A percentile compares a stretch with the other conserved stretches of the same genome.
phyloP scores from a whole-genome alignment of 2,797 vertebrate genomes.

The Cichlasoma orientale region DNA sequence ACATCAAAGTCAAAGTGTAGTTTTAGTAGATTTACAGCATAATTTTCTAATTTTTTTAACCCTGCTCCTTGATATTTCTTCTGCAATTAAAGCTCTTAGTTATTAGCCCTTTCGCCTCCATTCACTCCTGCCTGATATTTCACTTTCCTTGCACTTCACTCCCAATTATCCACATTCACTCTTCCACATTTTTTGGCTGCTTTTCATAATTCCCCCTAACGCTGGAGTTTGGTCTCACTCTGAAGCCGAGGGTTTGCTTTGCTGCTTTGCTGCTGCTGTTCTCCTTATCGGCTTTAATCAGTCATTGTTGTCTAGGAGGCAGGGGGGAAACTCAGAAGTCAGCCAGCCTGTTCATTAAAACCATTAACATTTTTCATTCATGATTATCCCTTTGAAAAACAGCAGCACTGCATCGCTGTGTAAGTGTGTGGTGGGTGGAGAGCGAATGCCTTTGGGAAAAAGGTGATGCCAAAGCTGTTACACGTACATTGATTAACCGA shows the following conservation, averaged over 20 bases:
- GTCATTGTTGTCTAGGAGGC: conserved; percentile 24
- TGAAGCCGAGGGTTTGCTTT: conserved; percentile 2
- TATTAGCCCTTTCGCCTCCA: neutral
- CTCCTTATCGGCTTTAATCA: conserved; percentile 53
- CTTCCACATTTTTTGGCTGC: conserved; percentile 8
- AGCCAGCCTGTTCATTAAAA: conserved; percentile 59
- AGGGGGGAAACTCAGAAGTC: conserved; percentile 42
- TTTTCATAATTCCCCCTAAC: neutral
- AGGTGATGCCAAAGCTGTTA: neutral
- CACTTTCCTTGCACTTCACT: conserved; percentile 2
- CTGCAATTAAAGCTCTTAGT: neutral
- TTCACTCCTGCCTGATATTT: neutral
- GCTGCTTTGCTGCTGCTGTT: neutral
- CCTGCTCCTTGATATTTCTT: neutral
- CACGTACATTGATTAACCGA: neutral
- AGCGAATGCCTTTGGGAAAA: neutral
- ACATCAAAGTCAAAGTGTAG: neutral
- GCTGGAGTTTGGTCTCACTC: neutral
- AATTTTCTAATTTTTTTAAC: neutral
- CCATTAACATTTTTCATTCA: conserved; percentile 66
- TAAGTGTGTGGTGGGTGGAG: neutral
- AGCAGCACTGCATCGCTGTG: neutral
- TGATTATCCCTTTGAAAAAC: conserved; percentile 56
- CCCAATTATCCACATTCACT: conserved; percentile 28
- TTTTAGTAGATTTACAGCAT: too few species aligned